Percentiles rank a stretch among this genome's conserved stretches.
phyloP scores from a whole-genome alignment of 2,888 invertebrate species.

The Podotricha telesiphe region DNA sequence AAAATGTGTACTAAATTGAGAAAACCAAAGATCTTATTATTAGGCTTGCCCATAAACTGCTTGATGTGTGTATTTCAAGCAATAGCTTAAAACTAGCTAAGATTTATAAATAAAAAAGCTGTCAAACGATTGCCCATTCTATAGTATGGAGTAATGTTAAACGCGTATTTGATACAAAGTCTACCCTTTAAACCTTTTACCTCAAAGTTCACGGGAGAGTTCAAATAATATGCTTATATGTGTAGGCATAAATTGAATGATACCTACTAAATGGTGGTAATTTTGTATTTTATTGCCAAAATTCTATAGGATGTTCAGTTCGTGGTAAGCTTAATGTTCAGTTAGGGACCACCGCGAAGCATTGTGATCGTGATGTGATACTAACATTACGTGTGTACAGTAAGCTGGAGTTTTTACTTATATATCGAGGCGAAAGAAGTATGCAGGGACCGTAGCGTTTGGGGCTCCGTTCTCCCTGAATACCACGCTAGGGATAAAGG shows the following conservation, averaged over 20 bases:
- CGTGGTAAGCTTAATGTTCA: slow-evolving; percentile 18
- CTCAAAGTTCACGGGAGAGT: background rate
- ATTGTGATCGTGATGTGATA: slow-evolving; percentile 41
- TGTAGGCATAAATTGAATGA: background rate
- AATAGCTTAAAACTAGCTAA: too few relatives aligned
- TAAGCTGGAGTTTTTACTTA: background rate
- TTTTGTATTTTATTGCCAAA: slow-evolving; percentile 27
- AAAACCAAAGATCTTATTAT: too few relatives aligned
- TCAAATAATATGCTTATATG: background rate
- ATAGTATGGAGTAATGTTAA: background rate
- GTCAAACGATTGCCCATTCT: too few relatives aligned
- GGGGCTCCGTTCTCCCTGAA: too few relatives aligned
- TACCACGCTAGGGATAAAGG: too few relatives aligned
- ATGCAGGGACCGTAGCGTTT: too few relatives aligned
- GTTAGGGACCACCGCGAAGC: slow-evolving; percentile 37
- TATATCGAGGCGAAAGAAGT: too few relatives aligned
- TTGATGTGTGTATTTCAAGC: too few relatives aligned
- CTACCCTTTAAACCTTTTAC: background rate
- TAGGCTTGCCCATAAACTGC: too few relatives aligned
- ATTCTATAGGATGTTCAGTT: slow-evolving; percentile 12
- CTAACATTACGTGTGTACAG: slow-evolving; percentile 47
- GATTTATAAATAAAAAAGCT: too few relatives aligned
- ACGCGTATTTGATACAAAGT: too few relatives aligned
- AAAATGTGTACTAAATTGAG: too few relatives aligned
- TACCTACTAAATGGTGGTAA: slow-evolving; percentile 15